Base-by-base conservation (phyloP, 2,888 invertebrate species). In the Hydraecia micacea region DNA sequence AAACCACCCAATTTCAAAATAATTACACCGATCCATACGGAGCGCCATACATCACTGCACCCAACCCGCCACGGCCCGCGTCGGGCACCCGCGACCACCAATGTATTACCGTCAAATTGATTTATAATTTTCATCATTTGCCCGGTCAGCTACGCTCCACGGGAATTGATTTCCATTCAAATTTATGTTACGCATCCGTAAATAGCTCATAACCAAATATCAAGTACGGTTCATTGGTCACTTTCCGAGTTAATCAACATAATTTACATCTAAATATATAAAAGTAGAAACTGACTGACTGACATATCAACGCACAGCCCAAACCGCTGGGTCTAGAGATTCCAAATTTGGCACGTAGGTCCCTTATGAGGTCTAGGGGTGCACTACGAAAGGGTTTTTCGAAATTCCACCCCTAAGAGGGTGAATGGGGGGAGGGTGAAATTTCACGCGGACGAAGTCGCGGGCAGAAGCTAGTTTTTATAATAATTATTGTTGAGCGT, bases 41-140 rank as follows among this genome's bases (percentile, higher is more conserved):
- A 70, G 18, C 68, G 79, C 55, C 28, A 75, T 81, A 72, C 80
- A 86, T 83, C 80, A 86, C 78, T 70, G 52, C 67, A 60, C 7
- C 4, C 67, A 42, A 75, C 52, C 76, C 70, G 46, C 62, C 25
- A 36, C 78, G 9, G n/a, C 68, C 68, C 73, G n/a, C 73, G 39
- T 75, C 66, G 79, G 75, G 46, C 39, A 36, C 65, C 62, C 79
- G 55, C 76, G 73, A 84, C 86, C 83, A 78, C 83, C 86, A 86
- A 89, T 84, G 78, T 87, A 91, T 88, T 87, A 88, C 86, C 84
- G 73, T 87, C 84, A 82, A 88, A 90, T 91, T 90, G 89, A 91
- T 91, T 91, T 90, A 90, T 88, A 90, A 91, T 90, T 91, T 89
- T 85, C 88, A 87, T 90, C 85, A 91, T 89, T 90, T 86, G 84